Evolutionary conservation across 2,113 vertebrate genomes (phyloP).

Genomic region (Hyla sarda): DNA sequence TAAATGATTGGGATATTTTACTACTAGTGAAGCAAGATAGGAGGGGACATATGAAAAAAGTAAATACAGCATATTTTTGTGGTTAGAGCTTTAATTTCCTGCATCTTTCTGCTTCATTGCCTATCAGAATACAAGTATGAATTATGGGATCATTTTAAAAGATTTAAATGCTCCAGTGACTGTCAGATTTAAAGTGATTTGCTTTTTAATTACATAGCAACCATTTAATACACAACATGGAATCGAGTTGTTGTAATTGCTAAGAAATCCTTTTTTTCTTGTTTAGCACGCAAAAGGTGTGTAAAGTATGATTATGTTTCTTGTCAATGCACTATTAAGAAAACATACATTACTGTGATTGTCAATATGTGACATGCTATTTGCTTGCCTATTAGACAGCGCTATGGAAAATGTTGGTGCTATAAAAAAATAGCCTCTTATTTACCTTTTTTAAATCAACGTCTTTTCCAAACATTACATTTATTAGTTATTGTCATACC

Average conservation of each 20-base stretch:
- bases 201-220: slow-evolving; percentile 83
- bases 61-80: slow-evolving; percentile 52
- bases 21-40: slow-evolving; percentile 1
- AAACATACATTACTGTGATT: slow-evolving; percentile 37
- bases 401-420: not conserved
- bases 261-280: slow-evolving; percentile 62
- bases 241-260: slow-evolving; percentile 67
- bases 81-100: slow-evolving; percentile 72
- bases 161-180: slow-evolving; percentile 83
- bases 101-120: slow-evolving; percentile 72
- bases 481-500: too few species aligned
- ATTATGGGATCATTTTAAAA: slow-evolving; percentile 88
- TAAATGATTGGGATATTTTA: not conserved
- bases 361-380: slow-evolving; percentile 32
- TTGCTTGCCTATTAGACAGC: not conserved
- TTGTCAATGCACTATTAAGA: slow-evolving; percentile 37
- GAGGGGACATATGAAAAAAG: not conserved
- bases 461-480: too few species aligned
- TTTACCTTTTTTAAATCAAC: too few species aligned
- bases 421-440: not conserved
- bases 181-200: slow-evolving; percentile 90
- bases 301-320: slow-evolving; percentile 40
- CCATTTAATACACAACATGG: slow-evolving; percentile 68
- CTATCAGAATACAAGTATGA: slow-evolving; percentile 79
- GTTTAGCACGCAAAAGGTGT: slow-evolving; percentile 41